Base-by-base conservation (phyloP, 2,888 invertebrate species). In the Drosophila melanocephala region DNA sequence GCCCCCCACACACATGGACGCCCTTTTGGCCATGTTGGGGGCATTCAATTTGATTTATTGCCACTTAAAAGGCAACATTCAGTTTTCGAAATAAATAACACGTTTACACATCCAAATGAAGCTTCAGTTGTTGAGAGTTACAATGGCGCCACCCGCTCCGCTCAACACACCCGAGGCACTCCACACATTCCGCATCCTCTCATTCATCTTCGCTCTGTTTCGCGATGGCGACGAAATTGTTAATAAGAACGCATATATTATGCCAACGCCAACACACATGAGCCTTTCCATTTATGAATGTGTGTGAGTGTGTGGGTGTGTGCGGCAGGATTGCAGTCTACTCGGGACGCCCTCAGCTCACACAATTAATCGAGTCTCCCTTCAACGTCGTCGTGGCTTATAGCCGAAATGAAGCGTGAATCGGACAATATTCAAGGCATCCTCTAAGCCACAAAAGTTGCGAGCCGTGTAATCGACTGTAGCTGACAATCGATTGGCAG, bases 91-190 rank as follows among this genome's bases (percentile, higher is more conserved):
- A 87, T 90, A 90, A 90, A 87, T 90, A 87, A 89, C 90, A 90
- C 90, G 87, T 84, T 90, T 90, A 79, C 89, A 90, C 89, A 90
- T 88, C 89, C 90, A 90, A 90, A 86, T 90, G 90, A 88, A 88
- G 87, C 84, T 84, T 72, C 72, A 77, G 86, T 72, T 85, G 85
- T 75, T 65, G 72, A 82, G 83, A 71, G 72, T 71, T 70, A 78
- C 79, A 73, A 75, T 73, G 68, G n/a, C 32, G 47, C 35, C 39
- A 6, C 39, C 19, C 44, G 5, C 50, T 30, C 30, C 32, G 47
- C 19, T 14, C 16, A 47, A 22, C 32, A 28, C 32, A 16, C 19
- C 26, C 22, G n/a, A 39, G 5, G 14, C 39, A 44, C n/a, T 50
- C 22, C 33, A 7, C 39, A 32, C 39, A 33, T 7, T 42, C 50